Evolutionary conservation across 2,797 vertebrate species (phyloP), one percentile per base, ranked within the genome.

Genomic region (Chanos chanos): DNA sequence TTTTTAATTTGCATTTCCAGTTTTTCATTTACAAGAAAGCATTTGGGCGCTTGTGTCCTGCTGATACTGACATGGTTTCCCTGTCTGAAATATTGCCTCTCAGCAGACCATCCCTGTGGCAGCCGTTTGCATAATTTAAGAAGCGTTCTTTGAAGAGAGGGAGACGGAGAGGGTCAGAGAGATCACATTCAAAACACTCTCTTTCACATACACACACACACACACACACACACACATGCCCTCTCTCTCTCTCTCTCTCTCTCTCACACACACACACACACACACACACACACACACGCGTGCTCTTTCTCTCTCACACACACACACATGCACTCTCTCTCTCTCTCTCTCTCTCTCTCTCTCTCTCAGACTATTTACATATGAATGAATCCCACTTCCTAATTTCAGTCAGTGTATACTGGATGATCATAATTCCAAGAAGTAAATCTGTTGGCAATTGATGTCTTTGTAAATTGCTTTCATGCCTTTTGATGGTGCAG

Each of bases 1-100:
- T 24, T 40, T 49, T 54, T 49, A n/a, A 67, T 67, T 61, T 54
- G 55, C 50, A 67, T 61, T 56, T 59, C 48, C 24, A 15, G 28
- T 70, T 53, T 58, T 36, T 44, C 44, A 56, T 68, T 71, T 61
- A 61, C 48, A 65, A 57, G 41, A 52, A 36, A 39, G 64, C 24
- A 39, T 52, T 8, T 27, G 66, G 58, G 68, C 69, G 63, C 65
- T 67, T 66, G 74, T 73, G 64, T 75, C 77, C 73, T 71, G 71
- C 74, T 69, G 74, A 47, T 76, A 51, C 73, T 72, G 67, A 73
- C 71, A 73, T 37, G 45, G 56, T 65, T 74, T 70, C 61, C 41
- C 27, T 41, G 61, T 71, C 70, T 69, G 69, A 76, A 73, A 71
- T 77, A 72, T 56, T 72, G 62, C 59, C 58, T 62, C 76, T 60